Conservation (phyloP, 2,797 vertebrate genomes). For the Nyctalus aviator region DNA sequence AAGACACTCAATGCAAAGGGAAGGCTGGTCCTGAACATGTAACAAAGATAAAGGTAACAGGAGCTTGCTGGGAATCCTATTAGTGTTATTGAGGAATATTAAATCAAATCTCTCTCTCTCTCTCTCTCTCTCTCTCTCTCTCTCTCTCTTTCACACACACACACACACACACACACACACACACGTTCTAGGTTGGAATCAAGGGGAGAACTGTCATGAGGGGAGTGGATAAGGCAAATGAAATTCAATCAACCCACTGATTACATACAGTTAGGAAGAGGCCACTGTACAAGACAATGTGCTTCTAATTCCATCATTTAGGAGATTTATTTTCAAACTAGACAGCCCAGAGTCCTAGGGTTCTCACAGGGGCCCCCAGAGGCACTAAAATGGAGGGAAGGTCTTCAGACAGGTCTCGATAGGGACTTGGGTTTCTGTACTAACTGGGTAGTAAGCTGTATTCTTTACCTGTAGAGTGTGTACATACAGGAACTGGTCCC, state of each 20-base stretch:
- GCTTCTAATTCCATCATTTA: not conserved
- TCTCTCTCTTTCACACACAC: not conserved
- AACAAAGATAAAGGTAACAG: not conserved
- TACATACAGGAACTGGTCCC: not conserved
- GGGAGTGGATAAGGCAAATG: not conserved
- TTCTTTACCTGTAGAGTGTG: not conserved
- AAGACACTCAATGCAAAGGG: not conserved
- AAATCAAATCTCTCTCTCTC: not conserved
- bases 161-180: not conserved
- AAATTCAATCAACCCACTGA: not conserved
- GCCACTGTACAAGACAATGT: not conserved
- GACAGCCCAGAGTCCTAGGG: not conserved
- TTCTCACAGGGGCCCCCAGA: not conserved
- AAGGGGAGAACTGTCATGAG: not conserved
- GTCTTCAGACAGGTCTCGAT: not conserved
- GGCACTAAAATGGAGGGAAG: not conserved
- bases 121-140: not conserved
- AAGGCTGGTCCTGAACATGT: not conserved
- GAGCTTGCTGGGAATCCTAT: not conserved
- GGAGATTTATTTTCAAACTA: not conserved
- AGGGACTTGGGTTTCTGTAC: too few relatives aligned
- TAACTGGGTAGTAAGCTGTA: not conserved
- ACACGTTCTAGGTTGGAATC: not conserved
- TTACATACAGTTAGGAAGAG: not conserved
- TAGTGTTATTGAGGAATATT: not conserved